These are phyloP conservation scores for Haemorhous mexicanus DNA, from an alignment of 2,113 vertebrate species.

Conservation along the genomic window DNA sequence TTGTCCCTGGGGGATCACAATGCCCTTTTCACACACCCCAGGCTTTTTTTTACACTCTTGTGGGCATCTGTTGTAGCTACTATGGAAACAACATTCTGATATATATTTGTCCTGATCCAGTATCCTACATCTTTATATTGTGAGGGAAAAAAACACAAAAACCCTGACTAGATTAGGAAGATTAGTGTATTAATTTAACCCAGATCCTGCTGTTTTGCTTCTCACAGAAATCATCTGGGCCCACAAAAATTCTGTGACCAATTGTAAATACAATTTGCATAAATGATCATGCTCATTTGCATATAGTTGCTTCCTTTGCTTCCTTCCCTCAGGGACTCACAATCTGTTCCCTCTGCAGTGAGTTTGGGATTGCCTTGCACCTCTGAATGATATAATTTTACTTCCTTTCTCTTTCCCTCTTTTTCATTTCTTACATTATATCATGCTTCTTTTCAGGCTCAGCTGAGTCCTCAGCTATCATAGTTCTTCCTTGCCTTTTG, in stretches of 20 bases:
- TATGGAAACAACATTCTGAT: not conserved
- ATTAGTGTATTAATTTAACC: not conserved
- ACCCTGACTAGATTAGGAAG: not conserved
- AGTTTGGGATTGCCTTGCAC: not conserved
- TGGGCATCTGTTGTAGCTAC: not conserved
- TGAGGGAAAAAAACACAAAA: accelerated
- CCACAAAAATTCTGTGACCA: not conserved
- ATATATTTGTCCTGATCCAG: not conserved
- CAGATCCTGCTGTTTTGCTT: not conserved
- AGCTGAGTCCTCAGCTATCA: not conserved
- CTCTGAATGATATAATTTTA: not conserved
- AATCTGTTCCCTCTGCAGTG: conserved; percentile 32
- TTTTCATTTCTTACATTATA: not conserved
- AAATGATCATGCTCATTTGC: not conserved
- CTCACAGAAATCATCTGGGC: not conserved
- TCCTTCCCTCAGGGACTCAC: conserved; percentile 13
- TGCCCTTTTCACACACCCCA: not conserved
- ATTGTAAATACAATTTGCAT: conserved; percentile 23
- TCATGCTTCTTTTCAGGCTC: not conserved
- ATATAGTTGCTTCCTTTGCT: conserved; percentile 15
- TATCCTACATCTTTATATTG: not conserved
- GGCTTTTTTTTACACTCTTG: not conserved
- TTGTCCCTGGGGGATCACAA: not conserved
- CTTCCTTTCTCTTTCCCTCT: not conserved
- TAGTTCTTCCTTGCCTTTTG: not conserved